Base-by-base conservation (phyloP, 2,888 invertebrate species). In the Drosophila kanekoi region DNA sequence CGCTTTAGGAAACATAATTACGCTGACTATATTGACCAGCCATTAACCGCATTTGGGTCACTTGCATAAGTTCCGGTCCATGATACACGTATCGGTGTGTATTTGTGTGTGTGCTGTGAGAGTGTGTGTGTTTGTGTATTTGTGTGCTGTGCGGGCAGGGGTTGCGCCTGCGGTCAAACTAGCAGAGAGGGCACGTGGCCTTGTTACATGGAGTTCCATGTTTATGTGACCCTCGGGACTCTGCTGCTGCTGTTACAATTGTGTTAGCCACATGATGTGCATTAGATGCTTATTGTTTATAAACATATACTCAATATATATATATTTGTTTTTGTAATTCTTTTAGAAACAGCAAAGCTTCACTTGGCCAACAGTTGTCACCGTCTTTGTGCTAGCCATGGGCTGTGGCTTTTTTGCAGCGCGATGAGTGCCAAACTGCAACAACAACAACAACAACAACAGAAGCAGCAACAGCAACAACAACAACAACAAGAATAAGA, bases 331-430 rank as follows among this genome's bases (percentile, higher is more conserved):
- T 35, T 49, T 57, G 53, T 35, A 64, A 18, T 56, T 13, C 33
- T 89, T 90, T 2, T 77, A 92, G 91, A 90, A 92, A 71, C 91
- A 89, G 58, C 91, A 90, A 64, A 91, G 90, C 74, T 92, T 92
- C 79, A 92, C 91, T 62, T 92, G 92, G 92, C 92, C 92, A 65
- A 92, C 92, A 48, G 92, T 92, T 67, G 92, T 93, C 18, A 92
- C 93, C 54, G 92, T 92, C 3, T 91, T 93, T 53, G 92, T 92
- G 47, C 88, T 92, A 66, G 92, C 92, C 75, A 92, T 92, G 87
- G 92, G 92, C 54, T 92, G 92, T 82, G 92, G 92, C 54, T 92
- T 92, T 70, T 90, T 93, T 59, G 93, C 92, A 56, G 91, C 92
- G 66, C 92, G 92, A 91, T 92, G 92, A 92, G 90, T 89, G 67